Percentiles rank a stretch among this genome's conserved stretches.
Conservation (phyloP, 2,888 invertebrate genomes). For the Ichneumoninae sp. region DNA sequence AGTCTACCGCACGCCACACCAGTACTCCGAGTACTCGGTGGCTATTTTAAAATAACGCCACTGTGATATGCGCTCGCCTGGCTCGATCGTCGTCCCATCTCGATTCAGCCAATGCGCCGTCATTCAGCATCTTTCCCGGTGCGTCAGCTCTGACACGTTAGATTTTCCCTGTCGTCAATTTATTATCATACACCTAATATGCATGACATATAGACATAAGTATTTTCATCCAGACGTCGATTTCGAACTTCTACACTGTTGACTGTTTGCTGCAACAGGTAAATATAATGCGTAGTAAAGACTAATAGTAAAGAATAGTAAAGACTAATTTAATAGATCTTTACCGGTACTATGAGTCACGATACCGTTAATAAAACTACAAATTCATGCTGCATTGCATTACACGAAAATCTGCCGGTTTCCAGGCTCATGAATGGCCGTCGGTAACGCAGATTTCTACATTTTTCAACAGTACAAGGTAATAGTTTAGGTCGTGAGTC, state of each 20-base stretch:
- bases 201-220: background rate
- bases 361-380: background rate
- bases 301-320: background rate
- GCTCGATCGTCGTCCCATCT: constrained; percentile 20
- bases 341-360: background rate
- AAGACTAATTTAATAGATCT: background rate
- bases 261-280: background rate
- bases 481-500: background rate
- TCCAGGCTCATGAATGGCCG: background rate
- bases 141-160: constrained; percentile 1
- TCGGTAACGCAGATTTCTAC: background rate
- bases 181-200: background rate
- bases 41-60: constrained; percentile 22
- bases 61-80: constrained; percentile 2
- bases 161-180: background rate
- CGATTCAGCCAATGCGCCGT: background rate
- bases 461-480: background rate
- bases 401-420: background rate
- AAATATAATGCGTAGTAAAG: background rate
- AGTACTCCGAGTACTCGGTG: background rate
- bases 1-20: constrained; percentile 18
- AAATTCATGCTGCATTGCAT: background rate
- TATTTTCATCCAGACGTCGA: background rate
- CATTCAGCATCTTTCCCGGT: background rate
- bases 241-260: background rate